Evolutionary conservation across 2,797 vertebrate species (phyloP).

Genomic region (Threskiornis aethiopicus): DNA sequence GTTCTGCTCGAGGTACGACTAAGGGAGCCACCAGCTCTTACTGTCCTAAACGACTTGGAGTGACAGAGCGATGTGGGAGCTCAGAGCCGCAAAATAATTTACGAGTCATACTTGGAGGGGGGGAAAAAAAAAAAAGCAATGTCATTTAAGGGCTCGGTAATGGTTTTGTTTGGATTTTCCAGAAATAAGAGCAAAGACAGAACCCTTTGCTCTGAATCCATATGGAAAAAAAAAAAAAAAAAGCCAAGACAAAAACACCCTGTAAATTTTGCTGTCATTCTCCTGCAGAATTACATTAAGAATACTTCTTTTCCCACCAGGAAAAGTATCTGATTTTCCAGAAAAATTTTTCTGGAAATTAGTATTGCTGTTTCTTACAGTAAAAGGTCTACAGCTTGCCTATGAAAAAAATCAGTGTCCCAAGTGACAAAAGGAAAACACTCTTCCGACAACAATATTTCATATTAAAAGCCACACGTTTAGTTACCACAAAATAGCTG

Average conservation of each 20-base stretch:
- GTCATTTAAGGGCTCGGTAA: background rate
- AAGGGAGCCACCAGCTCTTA: background rate
- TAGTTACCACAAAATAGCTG: background rate
- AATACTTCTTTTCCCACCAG: background rate
- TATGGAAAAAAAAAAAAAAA: background rate
- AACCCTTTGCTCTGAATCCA: accelerated
- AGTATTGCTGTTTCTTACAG: background rate
- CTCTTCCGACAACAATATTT: accelerated
- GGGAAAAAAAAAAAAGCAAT: accelerated
- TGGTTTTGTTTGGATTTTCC: background rate
- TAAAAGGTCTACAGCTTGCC: background rate
- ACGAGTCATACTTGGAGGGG: accelerated
- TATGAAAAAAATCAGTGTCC: background rate
- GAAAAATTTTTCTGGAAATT: background rate
- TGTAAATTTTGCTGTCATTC: accelerated
- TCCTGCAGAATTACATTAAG: background rate
- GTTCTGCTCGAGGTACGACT: accelerated
- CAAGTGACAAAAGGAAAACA: background rate
- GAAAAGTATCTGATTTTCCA: background rate
- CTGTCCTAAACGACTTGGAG: background rate
- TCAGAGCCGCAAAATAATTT: background rate
- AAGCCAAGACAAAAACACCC: background rate
- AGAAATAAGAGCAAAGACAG: background rate
- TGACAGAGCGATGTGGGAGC: accelerated
- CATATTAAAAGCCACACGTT: background rate